Percentiles rank a stretch among this genome's conserved stretches.
Evolutionary conservation across 2,888 invertebrate species (phyloP).

Genomic region (Leucophora obtusa): DNA sequence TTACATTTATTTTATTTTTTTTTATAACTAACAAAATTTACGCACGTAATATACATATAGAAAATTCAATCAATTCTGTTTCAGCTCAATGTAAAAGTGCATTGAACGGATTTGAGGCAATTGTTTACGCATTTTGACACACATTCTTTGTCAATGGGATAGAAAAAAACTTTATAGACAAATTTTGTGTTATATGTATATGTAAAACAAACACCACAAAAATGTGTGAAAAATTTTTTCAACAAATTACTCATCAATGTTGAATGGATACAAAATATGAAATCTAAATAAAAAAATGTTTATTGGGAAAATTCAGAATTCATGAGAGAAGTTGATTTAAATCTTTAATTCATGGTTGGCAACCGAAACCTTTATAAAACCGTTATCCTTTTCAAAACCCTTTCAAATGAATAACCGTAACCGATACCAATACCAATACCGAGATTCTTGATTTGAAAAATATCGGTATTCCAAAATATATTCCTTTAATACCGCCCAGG

Average conservation of each 20-base stretch:
- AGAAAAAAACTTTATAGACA: background rate
- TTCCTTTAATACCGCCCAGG: no score
- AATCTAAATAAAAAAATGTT: background rate
- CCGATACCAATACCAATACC: no score
- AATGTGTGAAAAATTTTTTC: slow-evolving; percentile 19
- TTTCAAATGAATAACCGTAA: no score
- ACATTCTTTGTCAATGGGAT: slow-evolving; percentile 25
- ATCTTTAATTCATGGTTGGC: no score
- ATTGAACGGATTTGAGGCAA: slow-evolving; percentile 56
- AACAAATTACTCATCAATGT: slow-evolving; percentile 50
- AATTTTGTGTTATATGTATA: background rate
- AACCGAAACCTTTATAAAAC: no score
- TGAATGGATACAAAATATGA: no score
- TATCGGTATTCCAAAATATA: no score
- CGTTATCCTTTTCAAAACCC: no score
- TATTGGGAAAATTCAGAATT: no score
- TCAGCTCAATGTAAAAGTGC: slow-evolving; percentile 61
- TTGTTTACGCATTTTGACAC: slow-evolving; percentile 56
- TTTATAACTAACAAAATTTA: background rate
- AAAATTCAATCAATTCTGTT: slow-evolving; percentile 40
- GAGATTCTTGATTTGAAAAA: no score
- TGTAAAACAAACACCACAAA: slow-evolving; percentile 6
- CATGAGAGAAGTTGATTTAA: no score
- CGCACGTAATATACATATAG: background rate
- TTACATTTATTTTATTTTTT: background rate